A percentile compares a stretch with the other conserved stretches of the same genome.
Conservation (phyloP, 2,113 vertebrate species). For the Chaenogobius annularis region DNA sequence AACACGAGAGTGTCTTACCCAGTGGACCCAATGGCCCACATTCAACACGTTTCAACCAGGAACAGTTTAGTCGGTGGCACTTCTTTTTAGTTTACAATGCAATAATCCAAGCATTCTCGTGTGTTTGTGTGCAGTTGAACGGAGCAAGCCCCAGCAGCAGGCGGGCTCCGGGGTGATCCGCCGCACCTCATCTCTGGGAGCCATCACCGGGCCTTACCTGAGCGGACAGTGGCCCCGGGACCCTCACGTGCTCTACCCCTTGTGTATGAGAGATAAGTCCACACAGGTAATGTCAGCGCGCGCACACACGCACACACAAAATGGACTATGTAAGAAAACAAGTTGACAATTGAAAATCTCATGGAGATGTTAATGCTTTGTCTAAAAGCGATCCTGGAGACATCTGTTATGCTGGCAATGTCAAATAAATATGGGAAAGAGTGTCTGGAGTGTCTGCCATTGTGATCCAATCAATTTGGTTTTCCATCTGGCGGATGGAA, state of each 20-base stretch:
- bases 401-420: too few species aligned
- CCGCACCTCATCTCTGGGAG: conserved; percentile 86
- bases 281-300: conserved; percentile 82
- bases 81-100: not conserved
- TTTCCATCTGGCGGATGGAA: too few species aligned
- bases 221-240: conserved; percentile 92
- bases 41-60: too few species aligned
- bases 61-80: too few species aligned
- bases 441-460: too few species aligned
- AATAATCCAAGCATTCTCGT: not conserved
- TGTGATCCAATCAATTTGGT: too few species aligned
- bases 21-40: not conserved
- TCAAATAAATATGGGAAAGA: too few species aligned
- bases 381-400: too few species aligned
- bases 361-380: too few species aligned
- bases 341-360: too few species aligned
- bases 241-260: conserved; percentile 84
- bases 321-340: too few species aligned
- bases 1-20: not conserved
- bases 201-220: conserved; percentile 92
- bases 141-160: conserved; percentile 85
- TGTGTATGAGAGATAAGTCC: conserved; percentile 92
- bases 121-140: conserved; percentile 77
- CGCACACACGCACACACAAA: not conserved
- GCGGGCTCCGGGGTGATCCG: conserved; percentile 81